These are phyloP conservation scores for Pollenia angustigena DNA, from an alignment of 2,888 invertebrate genomes.

Conservation along the genomic window DNA sequence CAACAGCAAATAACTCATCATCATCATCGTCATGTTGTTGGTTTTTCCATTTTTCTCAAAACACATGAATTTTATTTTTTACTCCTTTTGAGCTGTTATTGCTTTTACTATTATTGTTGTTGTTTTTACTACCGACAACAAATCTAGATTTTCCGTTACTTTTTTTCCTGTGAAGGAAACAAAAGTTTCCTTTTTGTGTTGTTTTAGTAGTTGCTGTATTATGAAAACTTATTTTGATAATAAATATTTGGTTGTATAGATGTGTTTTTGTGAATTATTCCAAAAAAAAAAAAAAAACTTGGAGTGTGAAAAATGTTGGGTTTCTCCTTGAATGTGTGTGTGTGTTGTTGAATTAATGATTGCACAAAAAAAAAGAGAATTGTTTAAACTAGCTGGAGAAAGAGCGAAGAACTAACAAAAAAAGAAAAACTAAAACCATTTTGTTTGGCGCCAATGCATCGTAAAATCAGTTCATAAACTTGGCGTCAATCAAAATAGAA, in stretches of 20 bases:
- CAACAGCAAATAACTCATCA: conserved; percentile 34
- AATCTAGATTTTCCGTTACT: conserved; percentile 46
- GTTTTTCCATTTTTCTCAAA: neutral
- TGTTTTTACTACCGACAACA: conserved; percentile 35
- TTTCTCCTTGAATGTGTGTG: neutral
- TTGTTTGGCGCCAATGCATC: conserved; percentile 72
- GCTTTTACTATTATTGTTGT: neutral
- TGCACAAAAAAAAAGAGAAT: neutral
- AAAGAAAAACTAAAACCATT: conserved; percentile 45
- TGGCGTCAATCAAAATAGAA: conserved; percentile 67
- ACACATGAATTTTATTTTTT: neutral
- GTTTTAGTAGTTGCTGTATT: neutral
- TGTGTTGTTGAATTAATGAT: neutral
- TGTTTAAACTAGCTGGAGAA: neutral
- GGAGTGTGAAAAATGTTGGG: neutral
- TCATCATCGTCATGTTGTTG: conserved; percentile 40
- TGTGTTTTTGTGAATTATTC: neutral
- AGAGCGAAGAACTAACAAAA: conserved; percentile 7
- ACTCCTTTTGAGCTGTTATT: neutral
- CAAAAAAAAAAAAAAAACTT: neutral
- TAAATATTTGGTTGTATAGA: conserved; percentile 8
- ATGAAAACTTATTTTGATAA: conserved; percentile 54
- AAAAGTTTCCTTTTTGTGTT: neutral
- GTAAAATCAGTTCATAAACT: conserved; percentile 71
- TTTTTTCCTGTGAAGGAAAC: neutral